Evolutionary conservation across 2,113 vertebrate species (phyloP).

Genomic region (Vireo altiloquus): DNA sequence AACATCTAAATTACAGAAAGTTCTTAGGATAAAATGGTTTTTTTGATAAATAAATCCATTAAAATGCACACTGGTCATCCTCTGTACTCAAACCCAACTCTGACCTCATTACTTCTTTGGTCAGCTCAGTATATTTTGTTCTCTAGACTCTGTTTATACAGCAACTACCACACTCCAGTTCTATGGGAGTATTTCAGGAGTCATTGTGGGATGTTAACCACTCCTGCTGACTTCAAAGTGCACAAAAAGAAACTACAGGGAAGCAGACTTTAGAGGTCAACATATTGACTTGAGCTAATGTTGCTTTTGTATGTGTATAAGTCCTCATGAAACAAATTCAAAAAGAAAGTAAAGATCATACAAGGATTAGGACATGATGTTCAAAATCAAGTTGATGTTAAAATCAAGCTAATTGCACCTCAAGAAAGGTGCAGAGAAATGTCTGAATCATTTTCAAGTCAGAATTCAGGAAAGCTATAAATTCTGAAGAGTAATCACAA

Average conservation of each 20-base stretch:
- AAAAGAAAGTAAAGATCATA: not conserved
- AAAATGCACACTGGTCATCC: not conserved
- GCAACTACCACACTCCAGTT: not conserved
- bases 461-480: not conserved
- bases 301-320: not conserved
- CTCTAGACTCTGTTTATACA: not conserved
- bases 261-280: not conserved
- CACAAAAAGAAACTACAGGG: not conserved
- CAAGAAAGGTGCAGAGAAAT: not conserved
- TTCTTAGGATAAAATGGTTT: fast-evolving
- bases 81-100: not conserved
- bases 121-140: not conserved
- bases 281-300: not conserved
- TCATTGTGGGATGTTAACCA: not conserved
- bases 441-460: not conserved
- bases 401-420: not conserved
- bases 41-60: not conserved
- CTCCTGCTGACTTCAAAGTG: not conserved
- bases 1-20: not conserved
- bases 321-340: not conserved
- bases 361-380: not conserved
- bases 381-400: not conserved
- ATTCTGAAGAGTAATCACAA: not conserved
- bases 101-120: not conserved
- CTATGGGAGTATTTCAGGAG: not conserved